Evolutionary conservation across 2,888 invertebrate species (phyloP).

Genomic region (Molorchus minor): DNA sequence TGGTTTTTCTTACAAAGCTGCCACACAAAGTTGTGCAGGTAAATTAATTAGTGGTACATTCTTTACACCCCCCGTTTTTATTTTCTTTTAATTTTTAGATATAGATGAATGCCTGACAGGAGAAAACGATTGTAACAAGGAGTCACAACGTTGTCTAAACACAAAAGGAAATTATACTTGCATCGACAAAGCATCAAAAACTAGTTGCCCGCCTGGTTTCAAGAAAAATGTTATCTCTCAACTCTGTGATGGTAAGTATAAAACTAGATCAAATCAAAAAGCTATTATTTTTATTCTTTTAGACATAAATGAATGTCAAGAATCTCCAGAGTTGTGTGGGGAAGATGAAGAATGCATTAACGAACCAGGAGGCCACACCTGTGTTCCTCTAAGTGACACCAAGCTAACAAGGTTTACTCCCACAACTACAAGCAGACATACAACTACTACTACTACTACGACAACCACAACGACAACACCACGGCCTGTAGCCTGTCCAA

Average conservation of each 20-base stretch:
- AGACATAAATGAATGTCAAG: conserved; percentile 84
- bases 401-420: conserved; percentile 22
- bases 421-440: conserved; percentile 19
- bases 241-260: conserved; percentile 67
- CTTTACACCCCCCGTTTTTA: not conserved
- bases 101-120: conserved; percentile 77
- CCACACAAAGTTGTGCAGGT: conserved; percentile 58
- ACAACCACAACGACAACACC: conserved; percentile 28
- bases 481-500: conserved; percentile 42
- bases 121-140: conserved; percentile 71
- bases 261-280: not conserved
- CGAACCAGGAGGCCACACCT: conserved; percentile 73
- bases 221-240: conserved; percentile 67
- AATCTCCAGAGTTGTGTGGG: conserved; percentile 69
- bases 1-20: conserved; percentile 58
- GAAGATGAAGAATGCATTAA: conserved; percentile 72
- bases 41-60: too few relatives aligned
- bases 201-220: conserved; percentile 71
- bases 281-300: conserved; percentile 14
- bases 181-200: conserved; percentile 71
- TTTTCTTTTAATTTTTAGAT: conserved; percentile 63
- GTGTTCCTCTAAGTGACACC: conserved; percentile 59
- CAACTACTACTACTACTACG: conserved; percentile 29
- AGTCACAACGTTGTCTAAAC: conserved; percentile 76
- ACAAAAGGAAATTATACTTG: conserved; percentile 77